Percentiles rank a stretch among this genome's conserved stretches.
phyloP scores from a whole-genome alignment of 1,140 invertebrate species.

The Leptinotarsa lineolata region DNA sequence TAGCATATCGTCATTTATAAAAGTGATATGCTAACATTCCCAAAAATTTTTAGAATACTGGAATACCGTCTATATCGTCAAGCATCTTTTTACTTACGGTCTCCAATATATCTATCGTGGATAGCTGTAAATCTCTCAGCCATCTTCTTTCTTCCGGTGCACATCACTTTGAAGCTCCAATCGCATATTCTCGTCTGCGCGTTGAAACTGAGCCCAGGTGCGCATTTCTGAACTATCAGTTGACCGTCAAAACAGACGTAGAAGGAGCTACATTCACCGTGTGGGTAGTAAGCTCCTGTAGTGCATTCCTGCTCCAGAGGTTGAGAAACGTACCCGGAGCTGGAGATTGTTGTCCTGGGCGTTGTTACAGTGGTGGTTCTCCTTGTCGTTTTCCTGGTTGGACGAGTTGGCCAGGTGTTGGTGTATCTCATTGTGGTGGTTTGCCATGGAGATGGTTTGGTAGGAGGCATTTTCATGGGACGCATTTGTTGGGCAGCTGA shows the following conservation, averaged over 20 bases:
- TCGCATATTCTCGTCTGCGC: slow-evolving; percentile 69
- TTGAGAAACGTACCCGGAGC: neutral
- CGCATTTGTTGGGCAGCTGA: neutral
- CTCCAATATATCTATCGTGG: slow-evolving; percentile 19
- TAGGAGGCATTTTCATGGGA: slow-evolving; percentile 31
- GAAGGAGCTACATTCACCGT: slow-evolving; percentile 68
- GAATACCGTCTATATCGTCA: no score
- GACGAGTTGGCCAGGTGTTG: slow-evolving; percentile 9
- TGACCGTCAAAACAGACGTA: slow-evolving; percentile 72
- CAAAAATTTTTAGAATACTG: no score
- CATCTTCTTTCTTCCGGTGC: slow-evolving; percentile 44
- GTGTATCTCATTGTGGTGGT: slow-evolving; percentile 23
- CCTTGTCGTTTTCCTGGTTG: slow-evolving; percentile 22
- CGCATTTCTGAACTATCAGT: slow-evolving; percentile 68
- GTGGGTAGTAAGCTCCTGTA: slow-evolving; percentile 64
- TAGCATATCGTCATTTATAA: no score
- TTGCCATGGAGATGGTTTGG: slow-evolving; percentile 33
- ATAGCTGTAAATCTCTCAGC: slow-evolving; percentile 33
- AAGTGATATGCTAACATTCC: no score
- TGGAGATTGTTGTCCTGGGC: neutral
- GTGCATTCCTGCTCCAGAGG: slow-evolving; percentile 49
- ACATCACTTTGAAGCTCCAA: slow-evolving; percentile 63
- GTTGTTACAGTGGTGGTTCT: slow-evolving; percentile 7
- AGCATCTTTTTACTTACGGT: slow-evolving; percentile 13
- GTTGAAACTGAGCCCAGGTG: slow-evolving; percentile 72